Evolutionary conservation across 1,140 invertebrate species (phyloP).

Genomic region (Sinonovacula constricta): DNA sequence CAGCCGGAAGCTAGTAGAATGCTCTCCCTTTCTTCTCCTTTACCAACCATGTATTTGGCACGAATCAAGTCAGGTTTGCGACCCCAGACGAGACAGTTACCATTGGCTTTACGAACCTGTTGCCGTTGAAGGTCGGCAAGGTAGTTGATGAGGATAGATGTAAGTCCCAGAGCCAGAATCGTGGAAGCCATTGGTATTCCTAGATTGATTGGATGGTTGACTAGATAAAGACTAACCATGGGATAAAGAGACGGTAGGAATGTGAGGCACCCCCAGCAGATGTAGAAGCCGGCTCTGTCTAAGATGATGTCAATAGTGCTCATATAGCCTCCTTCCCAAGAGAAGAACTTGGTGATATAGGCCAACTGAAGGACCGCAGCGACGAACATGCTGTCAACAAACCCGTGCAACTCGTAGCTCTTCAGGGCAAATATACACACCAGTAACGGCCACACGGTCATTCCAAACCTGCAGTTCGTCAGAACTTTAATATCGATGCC

Average conservation of each 20-base stretch:
- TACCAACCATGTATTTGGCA: constrained; percentile 76
- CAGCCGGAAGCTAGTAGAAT: constrained; percentile 82
- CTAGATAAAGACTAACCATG: constrained; percentile 81
- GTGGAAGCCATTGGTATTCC: constrained; percentile 67
- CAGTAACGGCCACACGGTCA: constrained; percentile 82
- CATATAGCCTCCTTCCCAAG: constrained; percentile 84
- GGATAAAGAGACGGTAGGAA: constrained; percentile 82
- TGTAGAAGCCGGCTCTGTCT: constrained; percentile 83
- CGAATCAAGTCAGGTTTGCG: constrained; percentile 79
- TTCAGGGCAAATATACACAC: constrained; percentile 77
- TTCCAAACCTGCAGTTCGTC: constrained; percentile 81
- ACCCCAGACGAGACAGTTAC: constrained; percentile 80
- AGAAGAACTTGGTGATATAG: constrained; percentile 83
- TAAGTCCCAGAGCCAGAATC: constrained; percentile 78
- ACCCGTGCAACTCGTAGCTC: constrained; percentile 78
- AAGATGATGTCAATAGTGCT: constrained; percentile 83
- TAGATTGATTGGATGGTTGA: constrained; percentile 77
- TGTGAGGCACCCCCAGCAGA: constrained; percentile 82
- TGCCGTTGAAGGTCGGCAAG: constrained; percentile 81
- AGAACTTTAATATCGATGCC: constrained; percentile 77
- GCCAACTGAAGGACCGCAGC: constrained; percentile 79
- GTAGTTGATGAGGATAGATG: constrained; percentile 80
- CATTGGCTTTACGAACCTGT: constrained; percentile 77
- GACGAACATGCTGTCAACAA: constrained; percentile 79
- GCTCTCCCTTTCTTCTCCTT: constrained; percentile 70